phyloP scores from a whole-genome alignment of 1,140 invertebrate genomes.

The Aradophagus sp. region DNA sequence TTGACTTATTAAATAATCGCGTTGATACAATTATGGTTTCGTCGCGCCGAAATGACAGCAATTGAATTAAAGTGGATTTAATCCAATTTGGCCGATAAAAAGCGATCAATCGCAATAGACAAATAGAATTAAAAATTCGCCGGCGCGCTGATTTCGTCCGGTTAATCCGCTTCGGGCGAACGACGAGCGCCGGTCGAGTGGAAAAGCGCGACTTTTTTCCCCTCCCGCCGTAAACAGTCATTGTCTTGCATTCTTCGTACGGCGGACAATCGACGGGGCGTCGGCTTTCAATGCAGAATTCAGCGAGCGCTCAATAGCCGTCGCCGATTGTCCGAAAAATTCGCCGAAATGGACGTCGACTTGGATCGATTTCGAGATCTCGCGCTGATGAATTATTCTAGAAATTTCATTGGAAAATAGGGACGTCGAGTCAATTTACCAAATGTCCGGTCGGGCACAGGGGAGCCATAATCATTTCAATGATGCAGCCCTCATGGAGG shows the following conservation, averaged over 20 bases:
- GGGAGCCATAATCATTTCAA: conserved; percentile 68
- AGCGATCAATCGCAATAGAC: too few relatives aligned
- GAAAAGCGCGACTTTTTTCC: neutral
- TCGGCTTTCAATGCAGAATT: conserved; percentile 1
- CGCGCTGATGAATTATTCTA: conserved; percentile 17
- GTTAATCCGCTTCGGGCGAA: too few relatives aligned
- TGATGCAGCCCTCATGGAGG: conserved; percentile 58
- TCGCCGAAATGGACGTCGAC: too few relatives aligned
- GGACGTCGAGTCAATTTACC: conserved; percentile 65
- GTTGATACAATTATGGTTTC: too few relatives aligned
- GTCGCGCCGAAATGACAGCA: conserved; percentile 8
- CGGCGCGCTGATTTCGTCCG: too few relatives aligned
- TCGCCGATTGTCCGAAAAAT: too few relatives aligned
- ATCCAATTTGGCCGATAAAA: too few relatives aligned
- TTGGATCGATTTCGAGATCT: conserved; percentile 2
- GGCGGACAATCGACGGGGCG: neutral
- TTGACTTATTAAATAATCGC: conserved; percentile 23
- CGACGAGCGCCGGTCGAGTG: too few relatives aligned
- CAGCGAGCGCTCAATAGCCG: neutral
- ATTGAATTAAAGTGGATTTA: too few relatives aligned
- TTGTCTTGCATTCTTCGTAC: conserved; percentile 7
- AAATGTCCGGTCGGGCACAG: conserved; percentile 66
- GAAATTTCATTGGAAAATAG: conserved; percentile 52
- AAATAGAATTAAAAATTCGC: too few relatives aligned
- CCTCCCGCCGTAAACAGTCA: neutral